Evolutionary conservation across 2,797 vertebrate genomes (phyloP).

Genomic region (Oryzias sinensis): DNA sequence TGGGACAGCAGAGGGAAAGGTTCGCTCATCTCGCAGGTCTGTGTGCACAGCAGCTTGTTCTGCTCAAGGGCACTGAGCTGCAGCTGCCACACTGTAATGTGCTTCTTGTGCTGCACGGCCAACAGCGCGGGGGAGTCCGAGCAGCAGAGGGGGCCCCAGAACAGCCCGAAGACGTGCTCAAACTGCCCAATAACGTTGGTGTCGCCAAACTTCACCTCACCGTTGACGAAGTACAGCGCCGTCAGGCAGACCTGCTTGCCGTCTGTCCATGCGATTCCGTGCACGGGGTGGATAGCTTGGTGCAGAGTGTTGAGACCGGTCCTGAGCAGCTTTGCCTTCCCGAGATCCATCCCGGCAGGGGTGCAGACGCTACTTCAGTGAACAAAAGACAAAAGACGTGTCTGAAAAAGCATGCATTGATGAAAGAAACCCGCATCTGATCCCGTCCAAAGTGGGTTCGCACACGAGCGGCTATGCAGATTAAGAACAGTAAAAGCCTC

Average conservation of each 20-base stretch:
- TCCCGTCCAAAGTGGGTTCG: slow-evolving; percentile 20
- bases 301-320: slow-evolving; percentile 89
- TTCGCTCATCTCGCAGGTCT: slow-evolving; percentile 90
- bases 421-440: slow-evolving; percentile 14
- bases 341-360: slow-evolving; percentile 85
- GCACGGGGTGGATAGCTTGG: slow-evolving; percentile 89
- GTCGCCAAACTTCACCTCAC: slow-evolving; percentile 86
- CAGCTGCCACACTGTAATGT: slow-evolving; percentile 89
- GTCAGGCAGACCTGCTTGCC: slow-evolving; percentile 91
- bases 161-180: slow-evolving; percentile 89
- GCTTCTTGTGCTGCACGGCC: slow-evolving; percentile 91
- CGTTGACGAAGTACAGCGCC: slow-evolving; percentile 72
- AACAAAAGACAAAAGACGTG: neutral
- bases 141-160: slow-evolving; percentile 84
- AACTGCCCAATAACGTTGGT: slow-evolving; percentile 92
- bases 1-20: slow-evolving; percentile 87
- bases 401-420: slow-evolving; percentile 31
- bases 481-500: slow-evolving; percentile 76
- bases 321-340: slow-evolving; percentile 90
- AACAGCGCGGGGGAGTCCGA: slow-evolving; percentile 81
- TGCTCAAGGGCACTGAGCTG: slow-evolving; percentile 79
- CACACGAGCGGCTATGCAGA: slow-evolving; percentile 48
- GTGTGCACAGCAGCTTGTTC: slow-evolving; percentile 86
- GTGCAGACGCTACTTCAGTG: neutral
- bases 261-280: slow-evolving; percentile 95